Base-by-base conservation (phyloP, 1,140 invertebrate species). In the Caerostris darwini region DNA sequence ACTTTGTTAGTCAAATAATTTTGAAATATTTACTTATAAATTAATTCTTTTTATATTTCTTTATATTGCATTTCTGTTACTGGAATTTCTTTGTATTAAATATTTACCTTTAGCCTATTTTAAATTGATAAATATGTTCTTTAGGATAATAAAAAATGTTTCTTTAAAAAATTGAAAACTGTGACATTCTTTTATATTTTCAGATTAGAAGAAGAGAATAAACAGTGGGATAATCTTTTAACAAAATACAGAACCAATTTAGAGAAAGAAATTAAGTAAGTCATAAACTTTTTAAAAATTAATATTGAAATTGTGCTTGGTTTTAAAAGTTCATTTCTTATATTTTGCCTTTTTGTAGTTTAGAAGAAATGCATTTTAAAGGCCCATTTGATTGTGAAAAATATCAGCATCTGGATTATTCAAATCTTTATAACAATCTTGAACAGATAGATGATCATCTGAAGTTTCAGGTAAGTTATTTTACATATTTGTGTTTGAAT, bases 191-290 rank as follows among this genome's bases (percentile, higher is more conserved):
- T 64, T 34, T 77, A 7, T 57, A 7, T 7, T 83, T 83, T 83
- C n/a, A 87, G 85, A 53, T 61, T 87, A 14, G 85, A 87, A 50
- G 34, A 87, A 17, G 85, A 87, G 61, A 64, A 10, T 12, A 59
- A 17, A 12, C n/a, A 53, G 17, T 87, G 85, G 85, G 85, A 87
- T 87, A 12, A 59, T 8, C 12, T 87, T 7, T 50, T 61, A 87
- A 53, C 19, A 50, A 50, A 61, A n/a, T 59, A 64, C 12, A 64
- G 34, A 61, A 17, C 19, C 8, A 64, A 59, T 87, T 87, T 64
- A 50, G 14, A 57, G 3, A 56, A 83, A 17, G 82, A 83, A 87
- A 50, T 61, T 14, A 64, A 50, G 85, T 87, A 87, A 87, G 59
- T 59, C 34, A 2, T 34, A 34, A 34, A 34, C 34, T 34, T 34